Percentiles rank a stretch among this genome's conserved stretches.
phyloP scores from a whole-genome alignment of 1,140 invertebrate genomes.

The Aphaenogaster floridana region DNA sequence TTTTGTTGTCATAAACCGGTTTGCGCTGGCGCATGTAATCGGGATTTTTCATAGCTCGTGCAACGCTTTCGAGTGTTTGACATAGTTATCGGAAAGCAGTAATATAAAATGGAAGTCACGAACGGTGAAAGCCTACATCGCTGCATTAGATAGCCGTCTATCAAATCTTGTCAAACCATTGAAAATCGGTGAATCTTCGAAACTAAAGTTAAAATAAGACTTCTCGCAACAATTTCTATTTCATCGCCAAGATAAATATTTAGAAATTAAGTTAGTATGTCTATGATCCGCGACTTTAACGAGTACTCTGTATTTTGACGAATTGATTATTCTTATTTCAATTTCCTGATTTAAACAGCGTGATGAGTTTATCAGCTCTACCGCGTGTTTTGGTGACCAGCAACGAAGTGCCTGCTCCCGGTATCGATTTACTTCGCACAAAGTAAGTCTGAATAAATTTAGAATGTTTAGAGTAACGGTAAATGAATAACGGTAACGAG shows the following conservation, averaged over 20 bases:
- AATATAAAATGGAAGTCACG: not conserved
- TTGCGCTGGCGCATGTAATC: slow-evolving; percentile 19
- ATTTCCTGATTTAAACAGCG: not conserved
- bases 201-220: not conserved
- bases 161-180: not conserved
- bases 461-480: not conserved
- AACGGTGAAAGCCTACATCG: not conserved
- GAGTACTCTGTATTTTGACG: not conserved
- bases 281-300: not conserved
- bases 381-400: slow-evolving; percentile 85
- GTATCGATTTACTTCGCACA: slow-evolving; percentile 82
- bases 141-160: not conserved
- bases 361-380: not conserved
- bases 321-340: not conserved
- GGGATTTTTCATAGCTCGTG: not conserved
- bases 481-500: too few species aligned
- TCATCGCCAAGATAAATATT: not conserved
- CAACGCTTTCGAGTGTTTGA: too few species aligned
- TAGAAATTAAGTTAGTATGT: not conserved
- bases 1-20: not conserved
- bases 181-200: not conserved
- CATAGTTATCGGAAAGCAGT: not conserved
- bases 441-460: slow-evolving; percentile 69
- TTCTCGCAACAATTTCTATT: not conserved
- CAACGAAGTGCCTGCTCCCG: slow-evolving; percentile 81